Evolutionary conservation across 2,113 vertebrate genomes (phyloP).

Genomic region (Paralichthys olivaceus): DNA sequence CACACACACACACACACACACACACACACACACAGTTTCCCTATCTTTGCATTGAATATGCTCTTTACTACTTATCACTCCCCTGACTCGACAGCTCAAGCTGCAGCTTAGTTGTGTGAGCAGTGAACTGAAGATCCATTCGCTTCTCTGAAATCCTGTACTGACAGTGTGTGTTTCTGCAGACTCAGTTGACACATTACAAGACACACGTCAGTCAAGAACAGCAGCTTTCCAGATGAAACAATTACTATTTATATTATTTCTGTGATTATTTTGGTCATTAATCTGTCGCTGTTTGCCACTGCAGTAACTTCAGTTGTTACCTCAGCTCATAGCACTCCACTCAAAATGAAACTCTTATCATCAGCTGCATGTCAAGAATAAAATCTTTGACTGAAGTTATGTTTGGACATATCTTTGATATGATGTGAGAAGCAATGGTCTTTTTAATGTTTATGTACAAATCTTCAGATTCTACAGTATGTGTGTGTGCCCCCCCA

Average conservation of each 20-base stretch:
- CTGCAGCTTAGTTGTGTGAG: conserved; percentile 59
- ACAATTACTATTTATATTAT: not conserved
- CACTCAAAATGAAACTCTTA: not conserved
- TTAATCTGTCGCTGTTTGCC: not conserved
- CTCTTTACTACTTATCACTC: conserved; percentile 7
- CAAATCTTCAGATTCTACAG: too few relatives aligned
- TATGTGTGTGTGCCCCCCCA: too few relatives aligned
- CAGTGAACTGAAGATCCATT: conserved; percentile 59
- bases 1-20: not conserved
- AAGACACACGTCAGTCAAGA: not conserved
- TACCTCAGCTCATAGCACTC: not conserved
- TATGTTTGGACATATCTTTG: too few relatives aligned
- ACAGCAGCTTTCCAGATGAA: not conserved
- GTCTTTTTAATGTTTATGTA: too few relatives aligned
- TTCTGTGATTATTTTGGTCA: not conserved
- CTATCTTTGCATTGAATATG: not conserved
- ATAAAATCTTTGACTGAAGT: too few relatives aligned
- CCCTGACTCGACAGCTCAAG: conserved; percentile 33
- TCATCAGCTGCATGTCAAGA: too few relatives aligned
- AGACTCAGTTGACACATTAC: not conserved
- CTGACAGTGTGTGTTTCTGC: not conserved
- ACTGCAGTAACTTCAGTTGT: not conserved
- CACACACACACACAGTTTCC: conserved; percentile 7
- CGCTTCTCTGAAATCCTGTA: conserved; percentile 44
- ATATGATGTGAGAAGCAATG: too few relatives aligned